These are phyloP conservation scores for Acanthurus leucopareius DNA, from an alignment of 2,797 vertebrate genomes.

Conservation along the genomic window DNA sequence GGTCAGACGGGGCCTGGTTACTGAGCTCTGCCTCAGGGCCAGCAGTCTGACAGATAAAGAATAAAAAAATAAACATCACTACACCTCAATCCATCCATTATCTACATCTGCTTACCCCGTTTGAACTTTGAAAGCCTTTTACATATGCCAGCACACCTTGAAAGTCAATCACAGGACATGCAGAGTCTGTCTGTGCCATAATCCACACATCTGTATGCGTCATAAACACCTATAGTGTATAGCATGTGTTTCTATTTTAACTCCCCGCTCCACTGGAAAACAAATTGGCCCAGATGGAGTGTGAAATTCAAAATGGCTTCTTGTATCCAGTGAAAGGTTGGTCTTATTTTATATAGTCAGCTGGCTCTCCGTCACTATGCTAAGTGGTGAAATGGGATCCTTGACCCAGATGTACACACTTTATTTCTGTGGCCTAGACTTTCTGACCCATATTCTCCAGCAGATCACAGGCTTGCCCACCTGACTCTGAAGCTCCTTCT, in stretches of 20 bases:
- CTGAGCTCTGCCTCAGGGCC: slow-evolving; percentile 38
- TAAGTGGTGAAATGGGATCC: slow-evolving; percentile 49
- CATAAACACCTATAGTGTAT: not conserved
- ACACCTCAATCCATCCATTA: not conserved
- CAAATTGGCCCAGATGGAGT: slow-evolving; percentile 4
- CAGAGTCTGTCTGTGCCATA: not conserved
- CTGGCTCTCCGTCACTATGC: slow-evolving; percentile 33
- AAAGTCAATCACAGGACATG: not conserved
- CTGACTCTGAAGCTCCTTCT: slow-evolving; percentile 71
- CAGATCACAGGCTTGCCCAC: slow-evolving; percentile 56
- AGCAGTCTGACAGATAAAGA: slow-evolving; percentile 46
- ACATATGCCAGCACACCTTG: not conserved
- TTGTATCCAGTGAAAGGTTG: slow-evolving; percentile 33
- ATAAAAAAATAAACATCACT: not conserved
- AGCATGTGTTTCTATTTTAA: slow-evolving; percentile 33
- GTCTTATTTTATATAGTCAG: slow-evolving; percentile 19
- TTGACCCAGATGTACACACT: slow-evolving; percentile 60
- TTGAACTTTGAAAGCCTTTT: not conserved
- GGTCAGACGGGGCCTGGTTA: slow-evolving; percentile 36
- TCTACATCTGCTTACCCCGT: not conserved
- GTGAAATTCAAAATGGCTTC: slow-evolving; percentile 24
- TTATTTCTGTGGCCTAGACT: slow-evolving; percentile 62
- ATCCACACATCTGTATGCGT: not conserved
- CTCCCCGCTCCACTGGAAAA: not conserved
- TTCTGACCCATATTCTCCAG: slow-evolving; percentile 65